Percentiles rank a stretch among this genome's conserved stretches.
Evolutionary conservation across 2,888 invertebrate species (phyloP).

Genomic region (Agrochola lota): DNA sequence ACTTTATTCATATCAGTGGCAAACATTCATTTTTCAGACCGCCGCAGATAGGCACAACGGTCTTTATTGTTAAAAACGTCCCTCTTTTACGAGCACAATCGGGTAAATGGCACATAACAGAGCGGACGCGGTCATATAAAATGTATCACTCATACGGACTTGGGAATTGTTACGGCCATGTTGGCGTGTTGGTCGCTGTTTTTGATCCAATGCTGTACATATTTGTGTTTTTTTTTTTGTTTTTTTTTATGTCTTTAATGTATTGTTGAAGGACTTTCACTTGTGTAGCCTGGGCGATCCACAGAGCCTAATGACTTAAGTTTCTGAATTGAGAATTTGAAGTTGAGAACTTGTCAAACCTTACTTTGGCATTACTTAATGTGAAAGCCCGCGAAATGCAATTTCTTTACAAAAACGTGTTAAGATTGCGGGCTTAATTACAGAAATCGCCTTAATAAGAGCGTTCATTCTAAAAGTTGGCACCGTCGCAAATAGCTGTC

Average conservation of each 20-base stretch:
- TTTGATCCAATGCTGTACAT: constrained; percentile 40
- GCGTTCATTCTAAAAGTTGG: too few species aligned
- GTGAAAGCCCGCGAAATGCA: background rate
- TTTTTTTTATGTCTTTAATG: too few species aligned
- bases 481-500: too few species aligned
- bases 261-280: background rate
- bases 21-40: constrained; percentile 52
- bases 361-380: background rate
- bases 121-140: constrained; percentile 63
- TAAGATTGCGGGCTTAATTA: too few species aligned
- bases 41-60: constrained; percentile 41
- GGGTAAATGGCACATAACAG: constrained; percentile 63
- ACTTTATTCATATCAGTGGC: constrained; percentile 54
- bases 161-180: constrained; percentile 10
- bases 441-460: too few species aligned
- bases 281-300: background rate
- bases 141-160: constrained; percentile 63
- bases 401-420: too few species aligned
- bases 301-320: background rate
- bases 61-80: constrained; percentile 68
- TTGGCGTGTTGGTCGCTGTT: constrained; percentile 21
- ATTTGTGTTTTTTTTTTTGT: background rate
- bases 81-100: constrained; percentile 67
- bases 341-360: background rate
- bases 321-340: background rate